A percentile compares a stretch with the other conserved stretches of the same genome.
Conservation (phyloP, 2,888 invertebrate genomes). For the Himalopsyche anomala region DNA sequence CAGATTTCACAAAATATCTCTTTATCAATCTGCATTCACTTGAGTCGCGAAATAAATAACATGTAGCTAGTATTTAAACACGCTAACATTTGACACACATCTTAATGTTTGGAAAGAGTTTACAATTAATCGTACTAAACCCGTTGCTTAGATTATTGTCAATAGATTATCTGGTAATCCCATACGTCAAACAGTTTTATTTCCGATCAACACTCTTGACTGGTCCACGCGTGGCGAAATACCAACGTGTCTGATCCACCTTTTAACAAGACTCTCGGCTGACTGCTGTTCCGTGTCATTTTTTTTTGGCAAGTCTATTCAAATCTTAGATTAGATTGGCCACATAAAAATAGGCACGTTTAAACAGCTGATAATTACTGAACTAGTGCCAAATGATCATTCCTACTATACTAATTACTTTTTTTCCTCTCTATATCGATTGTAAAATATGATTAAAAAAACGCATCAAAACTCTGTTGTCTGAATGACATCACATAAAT, state of each 20-base stretch:
- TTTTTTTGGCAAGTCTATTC: conserved; percentile 26
- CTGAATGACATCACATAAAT: too few species aligned
- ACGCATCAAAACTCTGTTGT: too few species aligned
- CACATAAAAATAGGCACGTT: neutral
- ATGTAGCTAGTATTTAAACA: too few species aligned
- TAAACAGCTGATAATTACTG: neutral
- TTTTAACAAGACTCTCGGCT: neutral
- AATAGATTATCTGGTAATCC: neutral
- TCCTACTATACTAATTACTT: neutral
- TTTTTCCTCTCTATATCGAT: neutral
- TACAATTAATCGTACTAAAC: too few species aligned
- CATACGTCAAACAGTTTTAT: neutral
- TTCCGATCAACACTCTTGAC: neutral
- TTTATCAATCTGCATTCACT: too few species aligned
- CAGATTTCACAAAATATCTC: too few species aligned
- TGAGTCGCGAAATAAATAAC: too few species aligned
- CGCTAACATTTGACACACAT: too few species aligned
- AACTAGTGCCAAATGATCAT: neutral
- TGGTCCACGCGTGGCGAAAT: neutral
- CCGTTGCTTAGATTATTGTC: too few species aligned
- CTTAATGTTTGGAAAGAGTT: too few species aligned
- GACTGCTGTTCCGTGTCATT: neutral
- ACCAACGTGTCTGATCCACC: neutral
- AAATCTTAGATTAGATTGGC: conserved; percentile 12
- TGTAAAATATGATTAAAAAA: neutral